Conservation (phyloP, 2,797 vertebrate species). For the Tangara arthus region DNA sequence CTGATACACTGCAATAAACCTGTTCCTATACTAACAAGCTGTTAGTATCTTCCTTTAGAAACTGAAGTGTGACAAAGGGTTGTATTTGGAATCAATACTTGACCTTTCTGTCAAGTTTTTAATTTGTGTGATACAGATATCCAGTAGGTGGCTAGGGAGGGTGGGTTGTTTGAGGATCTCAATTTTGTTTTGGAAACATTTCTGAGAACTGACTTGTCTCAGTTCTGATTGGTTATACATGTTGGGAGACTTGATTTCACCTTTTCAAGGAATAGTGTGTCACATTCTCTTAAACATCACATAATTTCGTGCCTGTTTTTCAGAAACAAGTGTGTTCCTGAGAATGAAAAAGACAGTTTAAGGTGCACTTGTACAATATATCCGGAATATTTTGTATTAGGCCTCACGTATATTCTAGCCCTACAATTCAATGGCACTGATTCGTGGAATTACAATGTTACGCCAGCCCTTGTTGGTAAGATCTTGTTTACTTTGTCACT, state of each 20-base stretch:
- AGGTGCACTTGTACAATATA: constrained; percentile 24
- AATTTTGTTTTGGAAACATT: neutral
- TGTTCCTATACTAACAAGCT: neutral
- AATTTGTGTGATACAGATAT: accelerated
- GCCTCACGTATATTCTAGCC: neutral
- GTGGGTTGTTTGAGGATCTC: neutral
- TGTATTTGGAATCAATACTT: neutral
- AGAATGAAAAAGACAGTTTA: neutral
- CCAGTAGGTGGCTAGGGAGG: neutral
- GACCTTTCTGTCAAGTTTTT: neutral
- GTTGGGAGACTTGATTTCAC: neutral
- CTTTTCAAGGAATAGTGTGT: neutral
- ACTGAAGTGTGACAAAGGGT: neutral
- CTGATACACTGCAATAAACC: neutral
- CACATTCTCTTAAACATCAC: neutral
- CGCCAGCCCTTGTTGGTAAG: constrained; percentile 46
- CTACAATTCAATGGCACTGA: neutral
- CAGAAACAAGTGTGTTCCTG: constrained; percentile 20
- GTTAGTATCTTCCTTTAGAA: neutral
- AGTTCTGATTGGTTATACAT: neutral
- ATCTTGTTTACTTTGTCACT: neutral
- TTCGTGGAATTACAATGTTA: neutral
- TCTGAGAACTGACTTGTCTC: neutral
- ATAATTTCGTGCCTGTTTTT: constrained; percentile 5
- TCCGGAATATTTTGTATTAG: neutral